Evolutionary conservation across 2,113 vertebrate species (phyloP), one percentile per base, ranked within the genome.

Genomic region (Rissa tridactyla): DNA sequence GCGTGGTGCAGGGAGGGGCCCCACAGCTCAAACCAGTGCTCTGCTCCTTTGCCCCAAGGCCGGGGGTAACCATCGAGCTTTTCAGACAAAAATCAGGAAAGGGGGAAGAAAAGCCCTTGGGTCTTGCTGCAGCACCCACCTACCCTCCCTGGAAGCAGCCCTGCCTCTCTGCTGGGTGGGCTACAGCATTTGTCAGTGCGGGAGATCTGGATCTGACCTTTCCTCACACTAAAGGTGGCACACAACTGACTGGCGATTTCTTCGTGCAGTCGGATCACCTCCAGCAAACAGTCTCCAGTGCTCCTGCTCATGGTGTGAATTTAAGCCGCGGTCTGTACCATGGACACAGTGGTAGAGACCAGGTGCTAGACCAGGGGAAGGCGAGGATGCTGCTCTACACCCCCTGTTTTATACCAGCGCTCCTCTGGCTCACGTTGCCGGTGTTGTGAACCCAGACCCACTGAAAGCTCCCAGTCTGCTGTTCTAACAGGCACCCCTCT

Each of bases 321-420:
- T 55, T 44, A 42, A 66, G 34, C 38, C 1, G 3, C 17, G 0
- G 46, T 55, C 46, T 17, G 47, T 26, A 12, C 38, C 9, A 21
- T 1, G 1, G 40, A 20, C 1, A 0, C 0, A 1, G n/a, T 11
- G 47, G 44, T 18, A 18, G 40, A 38, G 52, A 47, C 2, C 15
- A 20, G 11, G 13, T 29, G 54, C 38, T 61, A n/a, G 40, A 36
- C 34, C 10, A 1, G 21, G 47, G 42, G 9, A 72, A 66, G 21
- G 46, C 46, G 25, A 29, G 26, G 52, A 54, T 15, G 26, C 52
- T 54, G 52, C 26, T 29, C 52, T 27, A 27, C 52, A 27, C 15
- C 52, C 52, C 15, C 52, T 54, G 52, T 25, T 27, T 54, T 54
- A 54, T 27, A 54, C 52, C 52, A 54, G 52, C 15, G 26, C 52